Percentiles rank a stretch among this genome's conserved stretches.
phyloP scores from a whole-genome alignment of 2,797 vertebrate genomes.

The Gadopsis bispinosus region DNA sequence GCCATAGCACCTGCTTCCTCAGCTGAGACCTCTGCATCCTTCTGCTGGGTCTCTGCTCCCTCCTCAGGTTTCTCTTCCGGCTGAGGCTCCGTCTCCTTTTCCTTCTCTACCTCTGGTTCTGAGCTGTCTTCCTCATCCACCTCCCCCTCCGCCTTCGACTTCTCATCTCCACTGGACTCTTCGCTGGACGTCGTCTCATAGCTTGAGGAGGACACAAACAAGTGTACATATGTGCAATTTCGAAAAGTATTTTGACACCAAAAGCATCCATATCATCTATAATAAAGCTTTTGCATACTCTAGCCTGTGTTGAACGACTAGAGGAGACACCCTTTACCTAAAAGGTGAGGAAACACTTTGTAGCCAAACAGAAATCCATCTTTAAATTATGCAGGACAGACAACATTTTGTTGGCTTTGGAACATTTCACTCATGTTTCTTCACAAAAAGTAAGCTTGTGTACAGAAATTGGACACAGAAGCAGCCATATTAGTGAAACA shows the following conservation, averaged over 20 bases:
- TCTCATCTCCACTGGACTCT: constrained; percentile 94
- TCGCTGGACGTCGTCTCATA: constrained; percentile 98
- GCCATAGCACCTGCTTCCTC: constrained; percentile 62
- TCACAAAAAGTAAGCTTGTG: constrained; percentile 7
- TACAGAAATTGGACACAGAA: constrained; percentile 11
- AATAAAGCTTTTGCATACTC: background rate
- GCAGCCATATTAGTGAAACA: constrained; percentile 46
- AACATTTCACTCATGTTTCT: constrained; percentile 1
- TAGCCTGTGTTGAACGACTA: background rate
- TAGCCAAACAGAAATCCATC: background rate
- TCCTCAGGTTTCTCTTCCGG: constrained; percentile 44
- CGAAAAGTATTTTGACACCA: background rate
- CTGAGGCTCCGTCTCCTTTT: constrained; percentile 38
- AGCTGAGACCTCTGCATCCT: constrained; percentile 60
- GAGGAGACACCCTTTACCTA: background rate
- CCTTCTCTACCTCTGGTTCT: constrained; percentile 68
- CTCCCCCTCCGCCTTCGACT: constrained; percentile 76
- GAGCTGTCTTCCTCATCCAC: constrained; percentile 69
- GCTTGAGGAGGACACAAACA: constrained; percentile 74
- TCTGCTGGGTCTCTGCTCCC: constrained; percentile 39
- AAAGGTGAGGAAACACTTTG: background rate
- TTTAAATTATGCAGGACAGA: background rate
- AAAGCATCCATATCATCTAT: background rate
- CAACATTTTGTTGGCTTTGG: background rate
- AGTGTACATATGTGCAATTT: constrained; percentile 9